A percentile compares a stretch with the other conserved stretches of the same genome.
Conservation (phyloP, 2,888 invertebrate species). For the Tipula lateralis region DNA sequence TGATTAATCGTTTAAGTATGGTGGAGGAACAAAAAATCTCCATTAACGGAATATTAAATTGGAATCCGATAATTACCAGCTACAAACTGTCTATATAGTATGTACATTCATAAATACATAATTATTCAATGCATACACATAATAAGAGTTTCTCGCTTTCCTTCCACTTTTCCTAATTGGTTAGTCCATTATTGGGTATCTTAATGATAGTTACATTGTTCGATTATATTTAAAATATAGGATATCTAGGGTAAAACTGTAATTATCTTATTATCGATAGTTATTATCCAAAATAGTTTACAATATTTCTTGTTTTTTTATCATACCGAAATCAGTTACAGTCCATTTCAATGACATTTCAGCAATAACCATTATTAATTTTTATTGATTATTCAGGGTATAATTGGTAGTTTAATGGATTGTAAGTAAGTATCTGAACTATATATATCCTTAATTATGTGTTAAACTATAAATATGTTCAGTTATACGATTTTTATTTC, state of each 20-base stretch:
- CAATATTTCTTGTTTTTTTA: not conserved
- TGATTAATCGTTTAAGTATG: not conserved
- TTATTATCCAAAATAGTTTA: slow-evolving; percentile 19
- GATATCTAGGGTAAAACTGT: not conserved
- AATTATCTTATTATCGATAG: slow-evolving; percentile 11
- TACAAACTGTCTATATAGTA: not conserved
- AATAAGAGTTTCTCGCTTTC: not conserved
- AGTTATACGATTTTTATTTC: not conserved
- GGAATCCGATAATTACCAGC: not conserved
- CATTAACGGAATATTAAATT: not conserved
- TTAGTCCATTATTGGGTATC: not conserved
- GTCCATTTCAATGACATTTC: not conserved
- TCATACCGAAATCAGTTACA: not conserved
- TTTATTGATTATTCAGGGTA: not conserved
- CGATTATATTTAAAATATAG: not conserved
- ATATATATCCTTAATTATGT: not conserved
- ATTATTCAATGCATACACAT: not conserved
- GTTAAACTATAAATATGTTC: not conserved
- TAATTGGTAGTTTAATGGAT: not conserved
- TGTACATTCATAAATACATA: not conserved
- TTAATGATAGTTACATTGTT: slow-evolving; percentile 24
- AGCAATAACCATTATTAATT: not conserved
- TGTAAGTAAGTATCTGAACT: not conserved
- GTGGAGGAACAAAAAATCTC: not conserved
- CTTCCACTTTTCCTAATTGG: slow-evolving; percentile 1